Evolutionary conservation across 2,797 vertebrate species (phyloP), one percentile per base, ranked within the genome.

Genomic region (Sebastes miniatus): DNA sequence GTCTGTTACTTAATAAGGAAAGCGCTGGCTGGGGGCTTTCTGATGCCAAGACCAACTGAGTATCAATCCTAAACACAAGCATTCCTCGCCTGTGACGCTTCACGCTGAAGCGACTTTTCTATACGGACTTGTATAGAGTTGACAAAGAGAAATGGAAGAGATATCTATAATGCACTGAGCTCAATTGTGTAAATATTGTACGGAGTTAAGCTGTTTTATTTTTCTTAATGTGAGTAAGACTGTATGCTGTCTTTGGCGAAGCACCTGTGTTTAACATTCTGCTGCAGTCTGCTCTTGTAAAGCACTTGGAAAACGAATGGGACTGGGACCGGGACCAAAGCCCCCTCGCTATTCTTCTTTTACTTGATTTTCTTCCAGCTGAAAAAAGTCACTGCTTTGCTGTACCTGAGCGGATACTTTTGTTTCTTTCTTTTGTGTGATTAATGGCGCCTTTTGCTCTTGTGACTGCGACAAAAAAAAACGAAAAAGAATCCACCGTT

Each of bases 261-360:
- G 81, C 73, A 67, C 27, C 52, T 67, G 64, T 84, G 82, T 91
- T 92, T 90, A 85, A 81, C 61, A 89, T 87, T 90, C 87, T 80
- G 73, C 82, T 69, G 73, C 80, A 71, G 75, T 88, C 59, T 79
- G 84, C 69, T 87, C 72, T 66, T 75, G 61, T 80, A 25, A 79
- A 91, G 86, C 84, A 87, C 88, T 91, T 83, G 80, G 79, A 92
- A 92, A 58, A 75, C 76, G 87, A 86, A 80, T 63, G 77, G 84
- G 76, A 80, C 79, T 56, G 70, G 80, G 84, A 89, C 90, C 29
- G 70, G 80, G 84, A 89, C 90, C 83, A 92, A 87, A 92, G 29
- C 73, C 47, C 18, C 14, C 22, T 78, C 43, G 31, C 65, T 80
- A 29, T 83, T 34, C 31, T 69, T 57, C 25, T 85, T 86, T 76